phyloP scores from a whole-genome alignment of 2,888 invertebrate species.

The Mantis religiosa region DNA sequence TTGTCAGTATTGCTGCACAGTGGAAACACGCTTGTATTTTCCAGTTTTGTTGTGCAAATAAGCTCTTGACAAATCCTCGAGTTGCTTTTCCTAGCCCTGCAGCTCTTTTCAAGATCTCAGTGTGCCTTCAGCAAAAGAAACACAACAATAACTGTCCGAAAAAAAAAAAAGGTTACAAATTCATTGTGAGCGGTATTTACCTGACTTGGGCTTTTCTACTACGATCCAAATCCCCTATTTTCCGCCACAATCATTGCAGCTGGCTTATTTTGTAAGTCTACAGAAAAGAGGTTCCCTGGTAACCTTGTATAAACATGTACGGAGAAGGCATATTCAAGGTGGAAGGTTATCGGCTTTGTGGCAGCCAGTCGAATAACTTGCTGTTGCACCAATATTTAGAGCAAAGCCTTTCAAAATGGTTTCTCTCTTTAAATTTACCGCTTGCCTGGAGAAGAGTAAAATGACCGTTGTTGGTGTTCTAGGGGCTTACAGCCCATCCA shows the following conservation, averaged over 20 bases:
- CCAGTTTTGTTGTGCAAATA: not conserved
- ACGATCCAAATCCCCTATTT: not conserved
- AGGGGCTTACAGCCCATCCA: too few relatives aligned
- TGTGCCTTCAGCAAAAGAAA: not conserved
- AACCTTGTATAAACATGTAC: not conserved
- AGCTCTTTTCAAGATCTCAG: not conserved
- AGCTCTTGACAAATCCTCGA: not conserved
- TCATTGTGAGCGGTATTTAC: not conserved
- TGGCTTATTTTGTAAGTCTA: not conserved
- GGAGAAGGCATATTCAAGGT: not conserved
- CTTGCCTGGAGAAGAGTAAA: not conserved
- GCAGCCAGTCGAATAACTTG: not conserved
- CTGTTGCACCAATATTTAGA: not conserved
- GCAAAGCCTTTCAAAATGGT: not conserved
- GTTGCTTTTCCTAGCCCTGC: not conserved
- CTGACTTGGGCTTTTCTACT: not conserved
- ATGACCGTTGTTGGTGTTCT: too few relatives aligned
- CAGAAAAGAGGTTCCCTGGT: not conserved
- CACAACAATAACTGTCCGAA: constrained; percentile 23
- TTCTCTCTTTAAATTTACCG: not conserved
- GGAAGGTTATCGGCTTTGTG: not conserved
- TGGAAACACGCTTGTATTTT: not conserved
- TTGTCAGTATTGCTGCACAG: too few relatives aligned
- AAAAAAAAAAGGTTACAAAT: constrained; percentile 22
- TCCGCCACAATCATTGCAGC: not conserved